Conservation (phyloP, 2,113 vertebrate genomes). For the Nothocercus julius region DNA sequence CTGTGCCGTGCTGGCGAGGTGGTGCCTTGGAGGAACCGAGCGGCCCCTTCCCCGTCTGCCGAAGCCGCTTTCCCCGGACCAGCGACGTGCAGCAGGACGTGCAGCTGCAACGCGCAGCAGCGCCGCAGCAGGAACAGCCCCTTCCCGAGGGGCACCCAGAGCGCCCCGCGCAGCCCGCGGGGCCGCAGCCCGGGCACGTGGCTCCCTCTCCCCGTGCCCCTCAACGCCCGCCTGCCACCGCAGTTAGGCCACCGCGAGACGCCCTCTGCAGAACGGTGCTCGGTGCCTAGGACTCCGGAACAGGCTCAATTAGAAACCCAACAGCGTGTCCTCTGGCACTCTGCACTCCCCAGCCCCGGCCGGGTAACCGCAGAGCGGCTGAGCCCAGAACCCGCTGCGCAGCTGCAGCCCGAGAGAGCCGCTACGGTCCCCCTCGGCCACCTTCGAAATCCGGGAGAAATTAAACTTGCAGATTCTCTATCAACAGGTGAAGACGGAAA, state of each 20-base stretch:
- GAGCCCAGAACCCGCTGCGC: neutral
- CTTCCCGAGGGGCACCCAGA: neutral
- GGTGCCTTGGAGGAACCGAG: neutral
- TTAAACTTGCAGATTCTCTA: too few species aligned
- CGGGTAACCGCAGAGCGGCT: neutral
- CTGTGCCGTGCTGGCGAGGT: constrained; percentile 47
- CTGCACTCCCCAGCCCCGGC: neutral
- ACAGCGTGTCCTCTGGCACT: neutral
- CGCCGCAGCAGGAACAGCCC: neutral
- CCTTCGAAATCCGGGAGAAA: neutral
- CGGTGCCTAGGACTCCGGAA: rapidly evolving
- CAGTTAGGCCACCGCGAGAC: rapidly evolving
- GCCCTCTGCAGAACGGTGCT: neutral
- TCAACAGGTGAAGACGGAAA: neutral
- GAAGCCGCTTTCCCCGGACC: neutral
- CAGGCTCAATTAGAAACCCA: neutral
- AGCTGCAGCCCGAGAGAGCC: neutral
- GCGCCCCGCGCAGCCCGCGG: neutral
- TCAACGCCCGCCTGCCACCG: too few species aligned
- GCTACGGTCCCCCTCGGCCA: rapidly evolving
- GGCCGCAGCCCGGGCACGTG: too few species aligned
- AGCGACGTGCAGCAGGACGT: too few species aligned
- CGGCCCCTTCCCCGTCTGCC: neutral
- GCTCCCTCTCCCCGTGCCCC: too few species aligned
- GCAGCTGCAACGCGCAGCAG: too few species aligned